phyloP scores from a whole-genome alignment of 2,888 invertebrate species.

The Schrankia costaestrigalis region DNA sequence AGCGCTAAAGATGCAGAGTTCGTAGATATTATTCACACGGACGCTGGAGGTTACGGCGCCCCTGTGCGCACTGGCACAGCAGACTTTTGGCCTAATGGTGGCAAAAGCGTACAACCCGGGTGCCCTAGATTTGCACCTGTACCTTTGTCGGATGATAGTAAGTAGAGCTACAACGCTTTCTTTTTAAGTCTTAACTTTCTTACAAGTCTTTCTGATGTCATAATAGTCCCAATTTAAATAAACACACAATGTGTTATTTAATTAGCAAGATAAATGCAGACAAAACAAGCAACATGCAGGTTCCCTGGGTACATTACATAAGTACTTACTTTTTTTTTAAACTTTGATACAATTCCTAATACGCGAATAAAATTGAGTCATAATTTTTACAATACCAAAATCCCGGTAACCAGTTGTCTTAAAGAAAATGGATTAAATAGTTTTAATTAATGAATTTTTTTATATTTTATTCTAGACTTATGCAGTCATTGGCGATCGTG shows the following conservation, averaged over 20 bases:
- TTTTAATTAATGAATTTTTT: not conserved
- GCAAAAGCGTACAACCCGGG: conserved; percentile 81
- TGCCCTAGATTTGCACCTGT: conserved; percentile 77
- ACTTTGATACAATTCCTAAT: too few relatives aligned
- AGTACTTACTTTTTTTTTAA: too few relatives aligned
- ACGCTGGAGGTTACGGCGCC: conserved; percentile 82
- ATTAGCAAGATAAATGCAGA: too few relatives aligned
- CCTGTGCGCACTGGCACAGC: conserved; percentile 80
- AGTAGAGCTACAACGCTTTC: conserved; percentile 28
- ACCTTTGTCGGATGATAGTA: conserved; percentile 75
- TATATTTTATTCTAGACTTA: conserved; percentile 60
- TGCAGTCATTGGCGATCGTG: conserved; percentile 83
- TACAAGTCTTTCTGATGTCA: not conserved
- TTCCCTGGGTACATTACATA: too few relatives aligned
- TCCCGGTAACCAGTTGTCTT: too few relatives aligned
- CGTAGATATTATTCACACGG: conserved; percentile 86
- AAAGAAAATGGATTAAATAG: not conserved
- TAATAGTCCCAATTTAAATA: too few relatives aligned
- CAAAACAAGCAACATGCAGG: too few relatives aligned
- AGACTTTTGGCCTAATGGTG: conserved; percentile 83
- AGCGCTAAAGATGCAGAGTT: conserved; percentile 78
- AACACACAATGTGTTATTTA: too few relatives aligned
- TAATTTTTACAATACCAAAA: too few relatives aligned
- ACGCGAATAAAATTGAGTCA: too few relatives aligned
- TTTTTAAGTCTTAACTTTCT: not conserved